Base-by-base conservation (phyloP, 2,113 vertebrate species). In the Hirundichthys speculiger region DNA sequence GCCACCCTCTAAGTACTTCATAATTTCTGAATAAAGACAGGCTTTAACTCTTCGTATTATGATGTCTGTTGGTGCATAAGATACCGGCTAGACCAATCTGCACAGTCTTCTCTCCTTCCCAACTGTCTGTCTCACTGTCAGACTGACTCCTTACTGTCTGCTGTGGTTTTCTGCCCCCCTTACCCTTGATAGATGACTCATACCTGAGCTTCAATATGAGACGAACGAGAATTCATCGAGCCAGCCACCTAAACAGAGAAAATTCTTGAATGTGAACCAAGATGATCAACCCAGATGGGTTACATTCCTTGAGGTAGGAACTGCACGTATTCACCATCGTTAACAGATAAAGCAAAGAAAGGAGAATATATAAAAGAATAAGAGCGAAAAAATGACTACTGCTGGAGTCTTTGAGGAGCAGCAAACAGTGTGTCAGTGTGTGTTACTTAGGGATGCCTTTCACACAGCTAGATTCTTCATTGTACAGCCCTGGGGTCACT, bases 101-200 rank as follows among this genome's bases (percentile, higher is more conserved):
- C 57, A 39, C 45, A 45, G 65, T 66, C 55, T 58, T 65, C 41
- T 64, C 20, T 48, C 52, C 64, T 18, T 45, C 48, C 57, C 42
- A 45, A 14, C 61, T 12, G 39, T 57, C 77, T 24, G 41, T 69
- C 77, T 78, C 30, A 74, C 69, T 40, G 65, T 86, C 78, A 84
- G 73, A 15, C 60, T 14, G 68, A 85, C 81, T 86, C 79, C 73
- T 49, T 67, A 64, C 70, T 79, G 81, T 86, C 83, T 82, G 81
- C 76, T 4, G 66, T 68, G 67, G 79, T 82, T 85, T 79, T 59
- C 45, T 25, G 46, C 48, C 66, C 61, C 68, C 61, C 40, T 66
- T 64, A 55, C 55, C 61, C 65, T 74, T 40, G 45, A 79, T 38
- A 38, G 52, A 9, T 55, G 69, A 80, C 54, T 77, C 78, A 87